Evolutionary conservation across 2,888 invertebrate species (phyloP).

Genomic region (Andrena trimmerana): DNA sequence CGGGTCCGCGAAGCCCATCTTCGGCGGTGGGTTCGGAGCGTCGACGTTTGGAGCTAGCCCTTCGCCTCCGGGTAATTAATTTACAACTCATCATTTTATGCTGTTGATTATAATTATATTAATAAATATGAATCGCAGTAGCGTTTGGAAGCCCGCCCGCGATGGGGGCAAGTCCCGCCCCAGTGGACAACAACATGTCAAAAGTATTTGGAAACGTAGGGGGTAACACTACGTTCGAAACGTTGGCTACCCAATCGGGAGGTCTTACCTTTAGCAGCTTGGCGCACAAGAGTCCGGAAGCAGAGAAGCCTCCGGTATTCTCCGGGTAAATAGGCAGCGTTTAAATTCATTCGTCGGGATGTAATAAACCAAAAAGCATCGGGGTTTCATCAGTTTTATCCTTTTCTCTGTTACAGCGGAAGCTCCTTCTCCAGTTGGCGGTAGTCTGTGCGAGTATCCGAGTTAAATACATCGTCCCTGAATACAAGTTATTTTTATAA

Average conservation of each 20-base stretch:
- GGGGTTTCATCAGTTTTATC: not conserved
- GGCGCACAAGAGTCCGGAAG: slow-evolving; percentile 77
- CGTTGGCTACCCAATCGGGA: slow-evolving; percentile 79
- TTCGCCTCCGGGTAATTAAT: slow-evolving; percentile 69
- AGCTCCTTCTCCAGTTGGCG: slow-evolving; percentile 83
- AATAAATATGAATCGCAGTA: slow-evolving; percentile 36
- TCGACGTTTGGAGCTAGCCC: slow-evolving; percentile 73
- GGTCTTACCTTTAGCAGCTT: slow-evolving; percentile 80
- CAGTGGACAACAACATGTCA: slow-evolving; percentile 71
- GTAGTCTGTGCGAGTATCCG: slow-evolving; percentile 53
- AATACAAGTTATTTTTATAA: slow-evolving; percentile 27
- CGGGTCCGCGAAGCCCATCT: slow-evolving; percentile 74
- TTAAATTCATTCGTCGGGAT: not conserved
- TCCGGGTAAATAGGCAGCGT: slow-evolving; percentile 73
- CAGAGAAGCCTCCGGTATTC: slow-evolving; percentile 78
- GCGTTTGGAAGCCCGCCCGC: slow-evolving; percentile 79
- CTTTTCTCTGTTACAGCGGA: slow-evolving; percentile 74
- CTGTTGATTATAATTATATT: not conserved
- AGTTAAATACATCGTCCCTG: not conserved
- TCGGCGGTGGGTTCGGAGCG: slow-evolving; percentile 77
- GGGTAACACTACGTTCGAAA: slow-evolving; percentile 80
- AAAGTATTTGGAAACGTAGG: slow-evolving; percentile 79
- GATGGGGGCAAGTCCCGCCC: slow-evolving; percentile 74
- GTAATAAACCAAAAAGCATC: not conserved
- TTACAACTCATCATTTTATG: not conserved